Conservation (phyloP, 2,888 invertebrate genomes). For the Leptodirus hochenwartii region DNA sequence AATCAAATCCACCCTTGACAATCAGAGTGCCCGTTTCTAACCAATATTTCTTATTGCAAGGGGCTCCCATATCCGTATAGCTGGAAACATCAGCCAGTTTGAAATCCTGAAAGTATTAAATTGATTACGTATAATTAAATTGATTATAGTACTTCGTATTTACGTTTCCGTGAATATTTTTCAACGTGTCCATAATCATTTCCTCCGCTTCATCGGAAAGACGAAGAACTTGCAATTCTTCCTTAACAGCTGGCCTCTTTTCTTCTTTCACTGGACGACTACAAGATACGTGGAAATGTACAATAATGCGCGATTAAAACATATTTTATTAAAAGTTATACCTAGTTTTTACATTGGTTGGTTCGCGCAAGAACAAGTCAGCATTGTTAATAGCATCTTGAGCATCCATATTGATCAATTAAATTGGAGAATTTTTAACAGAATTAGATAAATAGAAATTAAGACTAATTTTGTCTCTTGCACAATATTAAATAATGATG, state of each 20-base stretch:
- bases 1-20: constrained; percentile 53
- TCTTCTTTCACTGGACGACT: too few species aligned
- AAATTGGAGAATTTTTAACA: too few species aligned
- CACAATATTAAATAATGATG: too few species aligned
- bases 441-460: too few species aligned
- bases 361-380: constrained; percentile 44
- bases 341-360: constrained; percentile 42
- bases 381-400: constrained; percentile 27
- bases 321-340: constrained; percentile 15
- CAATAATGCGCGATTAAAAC: background rate
- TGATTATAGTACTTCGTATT: constrained; percentile 19
- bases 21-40: constrained; percentile 57
- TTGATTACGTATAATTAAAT: constrained; percentile 5
- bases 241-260: constrained; percentile 39
- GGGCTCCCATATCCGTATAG: constrained; percentile 45
- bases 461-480: too few species aligned
- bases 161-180: constrained; percentile 56
- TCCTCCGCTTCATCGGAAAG: constrained; percentile 51
- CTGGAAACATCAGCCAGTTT: constrained; percentile 27
- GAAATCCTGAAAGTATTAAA: constrained; percentile 27
- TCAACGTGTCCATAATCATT: constrained; percentile 53
- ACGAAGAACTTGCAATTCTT: constrained; percentile 56
- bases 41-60: constrained; percentile 55
- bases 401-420: constrained; percentile 13
- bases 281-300: too few species aligned